Conservation (phyloP, 2,113 vertebrate genomes). For the Melanerpes formicivorus region DNA sequence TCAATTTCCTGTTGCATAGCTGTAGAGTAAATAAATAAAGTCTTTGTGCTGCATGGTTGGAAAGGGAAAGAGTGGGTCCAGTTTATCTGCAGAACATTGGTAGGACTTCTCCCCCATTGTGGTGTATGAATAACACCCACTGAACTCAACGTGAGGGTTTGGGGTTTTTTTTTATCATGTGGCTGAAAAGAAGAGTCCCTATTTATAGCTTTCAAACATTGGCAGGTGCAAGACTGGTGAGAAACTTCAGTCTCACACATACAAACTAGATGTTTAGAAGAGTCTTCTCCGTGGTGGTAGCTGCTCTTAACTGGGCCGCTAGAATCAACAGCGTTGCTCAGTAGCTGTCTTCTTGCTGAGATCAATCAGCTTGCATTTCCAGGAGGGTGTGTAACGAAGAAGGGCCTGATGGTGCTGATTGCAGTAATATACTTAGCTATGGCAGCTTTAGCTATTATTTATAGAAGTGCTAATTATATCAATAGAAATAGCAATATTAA, state of each 20-base stretch:
- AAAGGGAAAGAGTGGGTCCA: neutral
- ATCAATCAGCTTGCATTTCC: slow-evolving; percentile 53
- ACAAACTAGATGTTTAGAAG: slow-evolving; percentile 76
- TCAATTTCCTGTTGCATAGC: neutral
- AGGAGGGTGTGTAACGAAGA: slow-evolving; percentile 50
- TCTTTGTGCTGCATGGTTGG: neutral
- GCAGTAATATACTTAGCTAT: slow-evolving; percentile 74
- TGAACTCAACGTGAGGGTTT: neutral
- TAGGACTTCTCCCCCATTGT: slow-evolving; percentile 20
- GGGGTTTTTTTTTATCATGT: slow-evolving; percentile 15
- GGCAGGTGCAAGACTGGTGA: slow-evolving; percentile 75
- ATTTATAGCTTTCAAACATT: slow-evolving; percentile 66
- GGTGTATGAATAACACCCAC: neutral
- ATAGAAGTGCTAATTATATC: slow-evolving; percentile 81
- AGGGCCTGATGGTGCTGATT: slow-evolving; percentile 64
- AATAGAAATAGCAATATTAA: slow-evolving; percentile 84
- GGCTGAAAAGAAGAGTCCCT: slow-evolving; percentile 50
- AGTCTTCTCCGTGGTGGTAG: slow-evolving; percentile 64
- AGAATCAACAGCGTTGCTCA: slow-evolving; percentile 43
- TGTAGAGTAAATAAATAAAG: slow-evolving; percentile 37
- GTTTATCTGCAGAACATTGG: neutral
- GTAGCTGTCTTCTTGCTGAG: slow-evolving; percentile 43
- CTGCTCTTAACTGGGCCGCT: slow-evolving; percentile 59
- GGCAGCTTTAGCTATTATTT: slow-evolving; percentile 76
- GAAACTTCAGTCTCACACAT: slow-evolving; percentile 81